Evolutionary conservation across 1,140 invertebrate species (phyloP).

Genomic region (Magallana ariakensis): DNA sequence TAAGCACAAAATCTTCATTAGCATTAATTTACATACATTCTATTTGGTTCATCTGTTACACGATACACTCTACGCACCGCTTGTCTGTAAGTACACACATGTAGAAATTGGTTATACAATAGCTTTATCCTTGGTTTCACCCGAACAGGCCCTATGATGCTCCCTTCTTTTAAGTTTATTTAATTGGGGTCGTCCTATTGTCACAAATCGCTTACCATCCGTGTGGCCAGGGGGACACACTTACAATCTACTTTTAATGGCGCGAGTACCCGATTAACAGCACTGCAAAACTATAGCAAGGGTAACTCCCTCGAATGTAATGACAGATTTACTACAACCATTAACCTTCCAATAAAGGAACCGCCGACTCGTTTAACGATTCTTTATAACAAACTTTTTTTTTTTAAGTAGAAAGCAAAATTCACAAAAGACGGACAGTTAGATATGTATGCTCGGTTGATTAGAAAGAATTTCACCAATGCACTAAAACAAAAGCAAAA

Average conservation of each 20-base stretch:
- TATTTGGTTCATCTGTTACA: slow-evolving; percentile 21
- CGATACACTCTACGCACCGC: neutral
- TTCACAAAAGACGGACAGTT: neutral
- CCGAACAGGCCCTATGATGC: neutral
- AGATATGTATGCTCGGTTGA: neutral
- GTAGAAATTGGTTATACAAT: neutral
- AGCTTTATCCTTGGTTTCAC: slow-evolving; percentile 19
- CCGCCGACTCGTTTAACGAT: neutral
- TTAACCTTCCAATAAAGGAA: neutral
- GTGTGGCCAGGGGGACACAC: neutral
- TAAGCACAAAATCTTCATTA: slow-evolving; percentile 22
- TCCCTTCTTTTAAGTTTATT: neutral
- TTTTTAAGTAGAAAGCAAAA: neutral
- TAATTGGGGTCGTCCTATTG: neutral
- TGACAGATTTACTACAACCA: slow-evolving; percentile 24
- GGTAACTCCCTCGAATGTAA: neutral
- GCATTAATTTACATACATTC: slow-evolving; percentile 31
- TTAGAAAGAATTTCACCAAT: slow-evolving; percentile 14
- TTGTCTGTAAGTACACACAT: neutral
- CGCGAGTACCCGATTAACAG: neutral
- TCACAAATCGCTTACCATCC: neutral
- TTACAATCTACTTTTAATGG: neutral
- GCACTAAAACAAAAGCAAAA: neutral
- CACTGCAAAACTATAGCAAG: slow-evolving; percentile 5
- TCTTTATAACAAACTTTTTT: neutral